Evolutionary conservation across 2,797 vertebrate genomes (phyloP), one percentile per base, ranked within the genome.

Genomic region (Synaphobranchus kaupii): DNA sequence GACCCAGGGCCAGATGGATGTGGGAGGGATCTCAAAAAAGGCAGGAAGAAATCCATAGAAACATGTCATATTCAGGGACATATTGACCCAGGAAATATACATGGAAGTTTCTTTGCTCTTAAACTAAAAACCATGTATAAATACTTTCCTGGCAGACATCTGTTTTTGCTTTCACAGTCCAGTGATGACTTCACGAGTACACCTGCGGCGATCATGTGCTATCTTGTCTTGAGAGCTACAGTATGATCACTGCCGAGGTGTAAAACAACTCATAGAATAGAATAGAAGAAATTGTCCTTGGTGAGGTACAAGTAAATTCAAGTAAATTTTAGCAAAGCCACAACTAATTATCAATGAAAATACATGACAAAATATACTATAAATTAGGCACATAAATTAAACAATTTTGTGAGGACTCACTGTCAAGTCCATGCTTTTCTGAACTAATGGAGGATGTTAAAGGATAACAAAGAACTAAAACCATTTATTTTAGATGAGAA

Each of bases 91-190:
- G 44, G n/a, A 84, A 48, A 86, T 47, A 17, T 63, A 81, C 44
- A 52, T 28, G 80, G 60, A 71, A 66, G 28, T 39, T 83, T 66
- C 25, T 63, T 78, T 52, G 48, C 31, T 28, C 9, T 66, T 83
- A 10, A 81, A 81, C 39, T 9, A 48, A 48, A 48, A 48, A 4
- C 28, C 28, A 0, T 73, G 68, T 73, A 1, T 34, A 34, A 86
- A 86, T 81, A 50, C 56, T 82, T 80, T 58, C 39, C 8, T 25
- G 17, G 85, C 54, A 82, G 52, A n/a, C 44, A 80, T 81, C 78
- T 81, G 78, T 48, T 81, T 56, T 81, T 47, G 31, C 28, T 86
- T 10, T 44, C 50, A 3, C 71, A 76, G 71, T 39, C 15, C 71
- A 76, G 31, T 0, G 22, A 39, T 76, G 68, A 73, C 68, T 73